Base-by-base conservation (phyloP, 2,797 vertebrate genomes). In the Chrysocyon brachyurus region DNA sequence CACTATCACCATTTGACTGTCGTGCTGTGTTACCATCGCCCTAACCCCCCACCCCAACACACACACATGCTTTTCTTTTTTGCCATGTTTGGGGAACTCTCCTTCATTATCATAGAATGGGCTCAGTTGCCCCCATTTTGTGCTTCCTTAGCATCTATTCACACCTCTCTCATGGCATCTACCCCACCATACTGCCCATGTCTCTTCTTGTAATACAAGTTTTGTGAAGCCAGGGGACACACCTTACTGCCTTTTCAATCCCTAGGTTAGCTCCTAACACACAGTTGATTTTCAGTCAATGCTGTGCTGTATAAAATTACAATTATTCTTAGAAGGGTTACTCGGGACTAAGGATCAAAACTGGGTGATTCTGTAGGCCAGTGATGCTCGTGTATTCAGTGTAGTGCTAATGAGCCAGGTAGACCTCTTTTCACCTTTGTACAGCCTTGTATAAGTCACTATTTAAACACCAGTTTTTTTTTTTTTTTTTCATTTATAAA, bases 101-200 rank as follows among this genome's bases (percentile, higher is more conserved):
- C 40, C 21, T n/a, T 24, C 31, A 28, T 26, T 12, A 1, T 86
- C 31, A 33, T 46, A n/a, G n/a, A 24, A 36, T 15, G 16, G 21
- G 61, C 40, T 87, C 12, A n/a, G 14, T 12, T 56, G 22, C 3
- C 16, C 24, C 14, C 10, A 3, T 22, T 33, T 70, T 66, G 5
- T 75, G 46, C 22, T 87, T 75, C 31, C 7, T n/a, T 84, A 54
- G 21, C 17, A 33, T 64, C 28, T 68, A 24, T 59, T 79, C 59
- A 26, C 5, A 28, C 16, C 16, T 86, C 12, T 56, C 19, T 56
- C 4, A 1, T 5, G 57, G 19, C 52, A 59, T 36, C 49, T 22
- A 28, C 1, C 1, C 57, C 46, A 6, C n/a, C 5, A 0, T 1
- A n/a, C 31, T 56, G 12, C 14, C 49, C 21, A 24, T 7, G 22